Base-by-base conservation (phyloP, 2,113 vertebrate genomes). In the Forbesichthys agassizii region DNA sequence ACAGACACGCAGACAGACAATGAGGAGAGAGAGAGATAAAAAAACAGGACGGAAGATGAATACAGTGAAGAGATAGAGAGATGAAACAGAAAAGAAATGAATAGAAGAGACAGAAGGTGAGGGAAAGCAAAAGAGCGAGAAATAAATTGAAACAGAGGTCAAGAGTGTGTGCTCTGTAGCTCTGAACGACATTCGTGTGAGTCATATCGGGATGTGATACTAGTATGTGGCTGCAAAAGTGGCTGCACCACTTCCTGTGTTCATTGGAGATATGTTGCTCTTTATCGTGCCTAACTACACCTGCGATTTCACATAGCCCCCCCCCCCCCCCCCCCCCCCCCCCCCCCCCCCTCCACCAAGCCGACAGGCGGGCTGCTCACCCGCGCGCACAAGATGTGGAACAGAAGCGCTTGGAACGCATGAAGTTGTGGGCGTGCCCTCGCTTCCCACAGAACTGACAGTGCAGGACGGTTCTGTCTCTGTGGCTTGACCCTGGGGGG, bases 401-500 rank as follows among this genome's bases (percentile, higher is more conserved):
- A 86, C 97, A 99, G 94, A 98, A 99, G 74, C 97, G 94, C 62
- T 98, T 98, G 78, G 97, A 98, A 65, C 95, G 90, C 63, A 95
- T 91, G 91, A 99, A 98, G 74, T 95, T 96, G 91, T 94, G 93
- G 5, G 95, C 91, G 75, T 96, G 98, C 52, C 96, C 96, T 92
- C 95, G 93, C 87, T 98, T 99, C 3, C 95, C 95, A 79, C 97
- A 99, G 89, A 97, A 96, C 92, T 98, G 95, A 86, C 97, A 99
- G 90, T 98, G 95, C 55, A 98, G 92, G 76, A 99, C 88, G 0
- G 92, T 74, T 92, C 95, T 82, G 71, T 95, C 90, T 89, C 93
- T 53, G 89, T 92, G 92, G 91, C 93, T 79, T 81, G 94, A 70
- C 88, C 89, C 83, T 94, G 91, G 49, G 92, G 82, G 90, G 73